Evolutionary conservation across 1,140 invertebrate species (phyloP), one percentile per base, ranked within the genome.

Genomic region (Tenebrio molitor): DNA sequence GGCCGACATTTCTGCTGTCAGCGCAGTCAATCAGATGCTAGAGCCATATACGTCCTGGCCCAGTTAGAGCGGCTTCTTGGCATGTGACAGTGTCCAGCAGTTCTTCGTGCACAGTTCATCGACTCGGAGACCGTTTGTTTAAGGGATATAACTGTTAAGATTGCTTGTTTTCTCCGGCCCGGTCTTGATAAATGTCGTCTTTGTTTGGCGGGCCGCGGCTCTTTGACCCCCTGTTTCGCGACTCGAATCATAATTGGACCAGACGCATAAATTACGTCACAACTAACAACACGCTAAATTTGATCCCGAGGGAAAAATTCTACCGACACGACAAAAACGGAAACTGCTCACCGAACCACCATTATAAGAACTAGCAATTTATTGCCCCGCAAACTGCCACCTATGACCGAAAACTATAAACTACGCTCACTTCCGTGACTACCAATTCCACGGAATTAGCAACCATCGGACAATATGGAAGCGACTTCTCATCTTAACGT

Each of bases 201-300:
- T 66, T 66, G 64, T 66, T 66, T 66, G 64, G 62, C 36, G 33
- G 64, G 64, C 36, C 36, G 64, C 64, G 39, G 39, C 62, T 64
- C 36, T 66, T 66, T 66, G 64, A 66, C 64, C 39, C 23, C 17
- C 36, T 21, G 42, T 42, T 66, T 66, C 36, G 34, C 41, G 39
- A 42, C 64, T 66, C 16, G 64, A 66, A 41, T 66, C 64, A 66
- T 66, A 66, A 44, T 66, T 66, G 64, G 33, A 39, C 62, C 41
- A 66, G 64, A 66, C 64, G 64, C 64, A 66, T 66, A 66, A 66
- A 66, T 66, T 66, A 66, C 64, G 41, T 42, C 34, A 66, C 64
- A 66, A 66, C 17, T 66, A 66, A 66, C 64, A 66, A 42, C 64
- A 41, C 34, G 64, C 16, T 16, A 65, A 65, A 65, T 39, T 66